A percentile compares a stretch with the other conserved stretches of the same genome.
Conservation (phyloP, 1,140 invertebrate species). For the Cyrtorhinus lividipennis region DNA sequence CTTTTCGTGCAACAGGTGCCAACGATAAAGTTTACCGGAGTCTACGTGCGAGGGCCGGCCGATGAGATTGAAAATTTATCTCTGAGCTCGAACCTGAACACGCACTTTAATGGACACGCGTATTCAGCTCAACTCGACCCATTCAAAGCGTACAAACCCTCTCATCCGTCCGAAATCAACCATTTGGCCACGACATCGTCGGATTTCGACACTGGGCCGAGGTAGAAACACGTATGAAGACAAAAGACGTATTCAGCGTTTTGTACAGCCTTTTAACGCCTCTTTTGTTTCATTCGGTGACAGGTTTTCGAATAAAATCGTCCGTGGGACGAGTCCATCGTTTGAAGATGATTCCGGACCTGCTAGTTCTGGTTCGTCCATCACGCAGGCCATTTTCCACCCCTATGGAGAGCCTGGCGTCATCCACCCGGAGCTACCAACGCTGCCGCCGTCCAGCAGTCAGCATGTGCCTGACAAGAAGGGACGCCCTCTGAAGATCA, state of each 20-base stretch:
- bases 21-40: conserved; percentile 16
- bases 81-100: background rate
- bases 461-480: background rate
- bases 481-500: conserved; percentile 20
- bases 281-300: background rate
- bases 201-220: conserved; percentile 1
- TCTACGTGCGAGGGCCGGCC: conserved; percentile 3
- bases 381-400: conserved; percentile 6
- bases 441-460: background rate
- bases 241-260: too few species aligned
- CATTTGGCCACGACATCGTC: conserved; percentile 10
- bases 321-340: background rate
- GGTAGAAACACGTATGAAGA: background rate
- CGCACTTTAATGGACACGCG: conserved; percentile 19
- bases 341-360: background rate
- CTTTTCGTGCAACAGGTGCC: background rate
- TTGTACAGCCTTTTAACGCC: background rate
- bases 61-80: conserved; percentile 1
- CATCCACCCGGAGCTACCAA: background rate
- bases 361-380: background rate
- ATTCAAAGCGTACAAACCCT: conserved; percentile 22
- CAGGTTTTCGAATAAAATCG: conserved; percentile 2
- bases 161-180: conserved; percentile 23
- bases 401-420: background rate
- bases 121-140: conserved; percentile 19